phyloP scores from a whole-genome alignment of 2,888 invertebrate species.

The Drymonia ruficornis region DNA sequence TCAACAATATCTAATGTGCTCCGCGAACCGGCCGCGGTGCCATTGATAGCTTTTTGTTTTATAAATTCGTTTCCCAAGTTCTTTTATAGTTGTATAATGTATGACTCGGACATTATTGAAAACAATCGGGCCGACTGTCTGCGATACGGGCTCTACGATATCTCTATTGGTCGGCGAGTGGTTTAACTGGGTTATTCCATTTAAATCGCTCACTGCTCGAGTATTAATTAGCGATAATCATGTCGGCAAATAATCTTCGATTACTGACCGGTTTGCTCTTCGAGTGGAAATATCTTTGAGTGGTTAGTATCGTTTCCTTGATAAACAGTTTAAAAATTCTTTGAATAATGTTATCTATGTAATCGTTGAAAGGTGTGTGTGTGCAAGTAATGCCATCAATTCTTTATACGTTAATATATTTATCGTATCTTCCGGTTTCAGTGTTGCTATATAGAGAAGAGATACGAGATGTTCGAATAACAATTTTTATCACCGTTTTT shows the following conservation, averaged over 20 bases:
- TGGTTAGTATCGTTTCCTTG: slow-evolving; percentile 56
- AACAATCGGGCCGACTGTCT: slow-evolving; percentile 65
- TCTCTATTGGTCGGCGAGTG: slow-evolving; percentile 59
- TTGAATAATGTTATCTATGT: slow-evolving; percentile 35
- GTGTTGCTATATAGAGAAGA: not conserved
- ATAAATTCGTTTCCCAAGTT: slow-evolving; percentile 57
- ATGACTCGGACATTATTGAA: slow-evolving; percentile 49
- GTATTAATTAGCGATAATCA: slow-evolving; percentile 79
- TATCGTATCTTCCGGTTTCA: not conserved
- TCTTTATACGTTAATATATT: not conserved
- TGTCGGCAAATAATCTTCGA: slow-evolving; percentile 67
- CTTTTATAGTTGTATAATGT: slow-evolving; percentile 72
- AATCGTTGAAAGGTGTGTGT: slow-evolving; percentile 20
- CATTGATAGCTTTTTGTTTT: slow-evolving; percentile 74
- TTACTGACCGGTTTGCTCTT: slow-evolving; percentile 65
- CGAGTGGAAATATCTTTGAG: slow-evolving; percentile 64
- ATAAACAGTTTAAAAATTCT: slow-evolving; percentile 47
- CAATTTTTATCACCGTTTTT: not conserved
- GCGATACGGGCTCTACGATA: slow-evolving; percentile 53
- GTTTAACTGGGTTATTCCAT: slow-evolving; percentile 79
- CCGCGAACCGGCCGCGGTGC: slow-evolving; percentile 69
- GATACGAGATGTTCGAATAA: not conserved
- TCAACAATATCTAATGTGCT: slow-evolving; percentile 84
- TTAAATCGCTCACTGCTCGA: slow-evolving; percentile 71
- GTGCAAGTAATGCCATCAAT: slow-evolving; percentile 12